These are phyloP conservation scores for Anoura caudifer DNA, from an alignment of 2,113 vertebrate species.

Conservation along the genomic window DNA sequence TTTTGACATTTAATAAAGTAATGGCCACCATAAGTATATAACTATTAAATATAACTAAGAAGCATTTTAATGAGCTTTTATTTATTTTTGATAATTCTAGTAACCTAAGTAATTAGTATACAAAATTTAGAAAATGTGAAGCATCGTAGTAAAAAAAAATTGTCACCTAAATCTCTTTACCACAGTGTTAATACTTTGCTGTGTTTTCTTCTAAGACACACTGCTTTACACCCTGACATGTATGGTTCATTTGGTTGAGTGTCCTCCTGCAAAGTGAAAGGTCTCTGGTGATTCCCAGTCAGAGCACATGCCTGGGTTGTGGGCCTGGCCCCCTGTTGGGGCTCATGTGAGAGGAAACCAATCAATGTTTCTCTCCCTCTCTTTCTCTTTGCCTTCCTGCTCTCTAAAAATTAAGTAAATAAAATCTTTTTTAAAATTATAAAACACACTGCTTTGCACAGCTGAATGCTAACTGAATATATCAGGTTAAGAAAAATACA, in stretches of 20 bases:
- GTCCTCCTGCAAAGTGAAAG: no score
- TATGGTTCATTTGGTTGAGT: no score
- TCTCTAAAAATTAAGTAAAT: no score
- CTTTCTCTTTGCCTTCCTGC: no score
- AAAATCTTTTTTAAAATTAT: background rate
- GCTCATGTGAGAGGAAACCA: no score
- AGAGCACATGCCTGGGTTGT: no score
- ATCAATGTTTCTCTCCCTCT: no score
- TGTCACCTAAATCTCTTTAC: background rate
- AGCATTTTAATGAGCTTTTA: background rate
- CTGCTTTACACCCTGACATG: background rate
- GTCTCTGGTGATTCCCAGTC: no score
- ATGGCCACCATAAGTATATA: background rate
- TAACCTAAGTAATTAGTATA: background rate
- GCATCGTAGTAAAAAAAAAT: background rate
- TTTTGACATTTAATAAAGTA: constrained; percentile 11
- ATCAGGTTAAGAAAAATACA: background rate
- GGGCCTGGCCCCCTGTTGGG: no score
- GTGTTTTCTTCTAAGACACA: background rate
- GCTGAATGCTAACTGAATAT: background rate
- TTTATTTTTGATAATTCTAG: background rate
- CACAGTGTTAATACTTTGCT: background rate
- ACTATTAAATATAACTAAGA: background rate
- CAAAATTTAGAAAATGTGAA: constrained; percentile 16
- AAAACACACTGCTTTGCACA: background rate